A percentile compares a stretch with the other conserved stretches of the same genome.
Evolutionary conservation across 2,113 vertebrate genomes (phyloP).

Genomic region (Scolopax mira): DNA sequence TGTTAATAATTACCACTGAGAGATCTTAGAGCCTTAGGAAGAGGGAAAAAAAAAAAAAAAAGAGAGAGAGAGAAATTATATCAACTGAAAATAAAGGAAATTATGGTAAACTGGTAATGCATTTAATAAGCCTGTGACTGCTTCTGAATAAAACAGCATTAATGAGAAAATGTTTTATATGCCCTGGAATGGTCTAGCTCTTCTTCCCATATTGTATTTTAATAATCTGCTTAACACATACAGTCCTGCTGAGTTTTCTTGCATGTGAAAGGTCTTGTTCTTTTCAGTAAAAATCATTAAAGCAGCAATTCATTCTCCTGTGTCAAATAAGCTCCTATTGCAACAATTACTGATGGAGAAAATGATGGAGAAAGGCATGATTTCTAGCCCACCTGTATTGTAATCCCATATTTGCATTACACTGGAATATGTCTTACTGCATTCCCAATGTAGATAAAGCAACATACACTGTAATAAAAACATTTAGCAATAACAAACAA

Average conservation of each 20-base stretch:
- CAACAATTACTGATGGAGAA: not conserved
- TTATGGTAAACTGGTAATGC: not conserved
- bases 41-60: not conserved
- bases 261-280: not conserved
- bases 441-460: not conserved
- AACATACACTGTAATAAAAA: not conserved
- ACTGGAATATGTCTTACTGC: not conserved
- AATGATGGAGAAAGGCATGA: not conserved
- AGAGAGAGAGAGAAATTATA: not conserved
- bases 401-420: not conserved
- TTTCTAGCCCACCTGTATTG: not conserved
- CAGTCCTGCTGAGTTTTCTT: not conserved
- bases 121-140: not conserved
- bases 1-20: not conserved
- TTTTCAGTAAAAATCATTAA: not conserved
- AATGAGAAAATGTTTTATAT: conserved; percentile 2
- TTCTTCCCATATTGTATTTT: not conserved
- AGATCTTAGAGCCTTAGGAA: not conserved
- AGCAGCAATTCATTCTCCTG: not conserved
- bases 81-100: not conserved
- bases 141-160: not conserved
- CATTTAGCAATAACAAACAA: not conserved
- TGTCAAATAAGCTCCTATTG: not conserved
- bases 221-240: not conserved
- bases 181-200: not conserved